Percentiles rank a stretch among this genome's conserved stretches.
phyloP scores from a whole-genome alignment of 2,113 vertebrate genomes.

The Callipepla squamata region DNA sequence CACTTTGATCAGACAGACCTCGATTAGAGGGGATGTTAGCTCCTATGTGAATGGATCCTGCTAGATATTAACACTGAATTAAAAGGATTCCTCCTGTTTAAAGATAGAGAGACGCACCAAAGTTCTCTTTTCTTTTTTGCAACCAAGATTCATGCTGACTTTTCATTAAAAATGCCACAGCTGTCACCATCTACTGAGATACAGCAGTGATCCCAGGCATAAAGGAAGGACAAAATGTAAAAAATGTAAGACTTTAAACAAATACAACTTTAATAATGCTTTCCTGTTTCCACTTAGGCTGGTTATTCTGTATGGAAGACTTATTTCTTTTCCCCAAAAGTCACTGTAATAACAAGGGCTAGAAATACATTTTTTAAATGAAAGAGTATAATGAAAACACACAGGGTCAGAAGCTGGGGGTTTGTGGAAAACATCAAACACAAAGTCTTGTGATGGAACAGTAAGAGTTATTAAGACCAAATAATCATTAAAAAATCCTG shows the following conservation, averaged over 20 bases:
- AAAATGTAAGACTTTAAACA: background rate
- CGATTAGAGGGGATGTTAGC: background rate
- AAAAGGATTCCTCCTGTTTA: background rate
- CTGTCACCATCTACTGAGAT: background rate
- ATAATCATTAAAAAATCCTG: background rate
- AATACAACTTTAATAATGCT: background rate
- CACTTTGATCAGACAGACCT: background rate
- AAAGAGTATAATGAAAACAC: background rate
- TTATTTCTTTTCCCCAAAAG: background rate
- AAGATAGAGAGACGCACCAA: background rate
- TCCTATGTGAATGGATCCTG: constrained; percentile 15
- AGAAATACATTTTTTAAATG: constrained; percentile 4
- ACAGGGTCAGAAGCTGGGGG: background rate
- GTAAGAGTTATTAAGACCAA: background rate
- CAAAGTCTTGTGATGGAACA: background rate
- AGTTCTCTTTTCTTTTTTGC: background rate
- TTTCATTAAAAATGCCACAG: constrained; percentile 50
- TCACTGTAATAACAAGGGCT: background rate
- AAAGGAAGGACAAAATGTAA: background rate
- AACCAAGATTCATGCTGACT: background rate
- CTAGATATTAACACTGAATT: background rate
- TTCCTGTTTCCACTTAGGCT: background rate
- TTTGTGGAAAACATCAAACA: background rate
- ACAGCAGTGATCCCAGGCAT: background rate
- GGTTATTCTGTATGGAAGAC: background rate